Base-by-base conservation (phyloP, 1,140 invertebrate species). In the Hyles euphorbiae region DNA sequence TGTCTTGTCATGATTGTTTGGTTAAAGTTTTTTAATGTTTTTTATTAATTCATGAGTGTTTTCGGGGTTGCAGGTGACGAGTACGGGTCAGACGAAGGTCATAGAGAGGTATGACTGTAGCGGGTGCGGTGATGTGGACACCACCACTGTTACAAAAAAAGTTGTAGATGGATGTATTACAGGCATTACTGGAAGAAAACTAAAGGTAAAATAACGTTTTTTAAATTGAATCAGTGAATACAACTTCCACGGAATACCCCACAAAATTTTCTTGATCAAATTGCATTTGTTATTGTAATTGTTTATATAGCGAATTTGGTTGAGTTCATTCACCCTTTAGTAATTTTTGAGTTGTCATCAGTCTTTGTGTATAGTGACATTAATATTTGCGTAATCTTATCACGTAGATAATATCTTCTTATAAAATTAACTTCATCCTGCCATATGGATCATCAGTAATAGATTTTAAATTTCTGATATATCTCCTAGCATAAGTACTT, bases 61-160 rank as follows among this genome's bases (percentile, higher is more conserved):
- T 68, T 68, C 71, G 51, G 71, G 66, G 67, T 74, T 82, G 46
- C 81, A 98, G 97, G 91, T 93, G 59, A 98, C 97, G 22, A 93
- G 92, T 66, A 94, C 95, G 80, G 98, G 97, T 12, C 93, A 96
- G 79, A 92, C 94, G 40, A 99, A 99, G 91, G 93, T 99, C 48
- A 94, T 99, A 74, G 98, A 99, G 79, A 92, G 98, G 51, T 96
- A 96, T 80, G 98, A 99, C 90, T 98, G 96, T 65, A 97, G 95
- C 76, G 98, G 98, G 52, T 95, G 96, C 77, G 98, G 94, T 54
- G 91, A 98, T 76, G 94, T 97, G 4, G 92, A 94, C 73, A 92
- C 93, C 3, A 92, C 90, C 44, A 83, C 84, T 12, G 63, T 86
- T 56, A 76, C 85, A 56, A 77, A 74, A 55, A 83, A 87, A 70